Conservation (phyloP, 2,888 invertebrate genomes). For the Germaria angustata region DNA sequence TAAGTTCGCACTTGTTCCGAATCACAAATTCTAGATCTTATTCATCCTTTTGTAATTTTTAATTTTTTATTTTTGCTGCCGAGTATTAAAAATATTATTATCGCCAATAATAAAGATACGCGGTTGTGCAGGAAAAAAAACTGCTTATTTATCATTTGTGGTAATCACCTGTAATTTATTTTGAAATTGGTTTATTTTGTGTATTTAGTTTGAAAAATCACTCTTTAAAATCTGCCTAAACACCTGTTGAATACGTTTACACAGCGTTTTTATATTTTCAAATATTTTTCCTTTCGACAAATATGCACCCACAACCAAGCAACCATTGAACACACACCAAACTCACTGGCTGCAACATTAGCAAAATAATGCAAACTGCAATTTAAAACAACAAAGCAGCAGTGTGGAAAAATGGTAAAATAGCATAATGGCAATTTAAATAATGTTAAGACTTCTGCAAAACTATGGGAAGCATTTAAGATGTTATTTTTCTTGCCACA, state of each 20-base stretch:
- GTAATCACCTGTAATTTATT: slow-evolving; percentile 59
- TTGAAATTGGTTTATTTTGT: slow-evolving; percentile 6
- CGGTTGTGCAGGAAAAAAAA: neutral
- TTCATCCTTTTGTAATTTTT: too few relatives aligned
- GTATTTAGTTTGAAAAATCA: slow-evolving; percentile 52
- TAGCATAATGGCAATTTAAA: slow-evolving; percentile 59
- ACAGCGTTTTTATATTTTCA: slow-evolving; percentile 31
- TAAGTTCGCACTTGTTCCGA: too few relatives aligned
- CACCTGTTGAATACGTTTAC: slow-evolving; percentile 63
- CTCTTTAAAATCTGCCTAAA: slow-evolving; percentile 53
- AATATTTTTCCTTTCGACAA: slow-evolving; percentile 61
- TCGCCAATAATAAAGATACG: too few relatives aligned
- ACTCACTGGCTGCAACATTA: slow-evolving; percentile 37
- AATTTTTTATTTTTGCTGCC: too few relatives aligned
- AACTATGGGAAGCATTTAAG: slow-evolving; percentile 67
- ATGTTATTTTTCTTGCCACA: slow-evolving; percentile 52
- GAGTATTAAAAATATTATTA: too few relatives aligned
- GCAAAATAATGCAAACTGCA: slow-evolving; percentile 30
- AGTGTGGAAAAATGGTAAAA: slow-evolving; percentile 24
- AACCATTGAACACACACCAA: neutral
- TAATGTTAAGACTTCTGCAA: slow-evolving; percentile 64
- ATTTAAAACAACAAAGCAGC: slow-evolving; percentile 6
- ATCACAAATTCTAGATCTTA: too few relatives aligned
- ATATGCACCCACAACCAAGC: slow-evolving; percentile 62
- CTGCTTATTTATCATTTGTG: slow-evolving; percentile 58